Evolutionary conservation across 2,797 vertebrate genomes (phyloP).

Genomic region (Melanotaenia nigrans): DNA sequence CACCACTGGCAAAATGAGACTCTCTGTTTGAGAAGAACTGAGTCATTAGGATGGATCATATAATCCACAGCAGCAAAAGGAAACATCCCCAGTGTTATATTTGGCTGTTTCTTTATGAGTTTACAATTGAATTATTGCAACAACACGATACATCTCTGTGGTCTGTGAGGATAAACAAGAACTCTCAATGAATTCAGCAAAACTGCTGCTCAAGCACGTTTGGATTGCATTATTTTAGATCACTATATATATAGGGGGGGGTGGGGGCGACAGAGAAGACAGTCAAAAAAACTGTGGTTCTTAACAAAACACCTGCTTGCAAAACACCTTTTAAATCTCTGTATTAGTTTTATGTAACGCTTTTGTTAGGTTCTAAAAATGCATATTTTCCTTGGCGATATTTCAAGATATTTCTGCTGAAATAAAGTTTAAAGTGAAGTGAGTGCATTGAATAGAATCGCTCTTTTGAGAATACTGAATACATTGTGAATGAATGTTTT

Average conservation of each 20-base stretch:
- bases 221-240: background rate
- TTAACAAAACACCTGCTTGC: no score
- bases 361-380: background rate
- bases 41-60: slow-evolving; percentile 3
- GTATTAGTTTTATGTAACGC: background rate
- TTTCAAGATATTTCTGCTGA: background rate
- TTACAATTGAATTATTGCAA: background rate
- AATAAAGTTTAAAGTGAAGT: background rate
- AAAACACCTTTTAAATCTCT: no score
- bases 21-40: slow-evolving; percentile 2
- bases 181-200: background rate
- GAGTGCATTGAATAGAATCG: background rate
- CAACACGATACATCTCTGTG: background rate
- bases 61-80: background rate
- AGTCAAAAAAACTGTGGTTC: no score
- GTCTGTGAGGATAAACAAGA: background rate
- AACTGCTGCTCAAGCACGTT: background rate
- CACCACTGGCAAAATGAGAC: background rate
- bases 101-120: slow-evolving; percentile 13
- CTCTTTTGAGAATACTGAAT: background rate
- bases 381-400: background rate
- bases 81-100: background rate
- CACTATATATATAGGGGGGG: no score
- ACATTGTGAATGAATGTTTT: background rate
- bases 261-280: no score